Conservation (phyloP, 2,113 vertebrate species). For the Corythornis madagascariensis region DNA sequence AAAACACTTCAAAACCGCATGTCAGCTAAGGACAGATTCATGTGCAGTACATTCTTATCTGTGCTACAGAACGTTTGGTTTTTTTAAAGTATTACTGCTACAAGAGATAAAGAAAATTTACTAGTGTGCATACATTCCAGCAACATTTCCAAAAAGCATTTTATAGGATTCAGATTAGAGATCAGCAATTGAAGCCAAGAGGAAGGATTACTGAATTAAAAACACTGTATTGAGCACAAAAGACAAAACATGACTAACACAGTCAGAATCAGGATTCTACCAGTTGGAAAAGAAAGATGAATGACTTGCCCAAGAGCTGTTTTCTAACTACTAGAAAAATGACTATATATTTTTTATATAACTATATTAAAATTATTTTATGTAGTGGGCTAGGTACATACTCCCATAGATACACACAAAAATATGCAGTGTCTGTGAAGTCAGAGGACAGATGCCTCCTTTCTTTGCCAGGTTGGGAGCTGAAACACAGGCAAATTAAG, state of each 20-base stretch:
- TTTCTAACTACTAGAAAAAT: background rate
- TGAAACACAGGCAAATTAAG: background rate
- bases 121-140: background rate
- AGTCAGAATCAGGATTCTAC: background rate
- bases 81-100: constrained; percentile 13
- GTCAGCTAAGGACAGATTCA: constrained; percentile 63
- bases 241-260: background rate
- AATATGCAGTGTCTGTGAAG: background rate
- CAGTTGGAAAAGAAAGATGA: background rate
- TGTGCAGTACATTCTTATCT: constrained; percentile 28
- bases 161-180: background rate
- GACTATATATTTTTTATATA: no score
- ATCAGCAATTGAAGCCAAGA: constrained; percentile 17
- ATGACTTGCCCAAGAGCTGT: background rate
- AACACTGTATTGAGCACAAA: background rate
- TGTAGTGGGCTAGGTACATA: background rate
- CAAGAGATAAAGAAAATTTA: constrained; percentile 41
- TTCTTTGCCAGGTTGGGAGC: background rate
- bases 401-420: background rate
- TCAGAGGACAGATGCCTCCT: background rate
- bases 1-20: constrained; percentile 20
- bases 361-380: background rate
- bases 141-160: constrained; percentile 8
- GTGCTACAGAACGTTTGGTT: background rate
- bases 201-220: constrained; percentile 29